A percentile compares a stretch with the other conserved stretches of the same genome.
Evolutionary conservation across 2,888 invertebrate species (phyloP).

Genomic region (Leucophenga maculata): DNA sequence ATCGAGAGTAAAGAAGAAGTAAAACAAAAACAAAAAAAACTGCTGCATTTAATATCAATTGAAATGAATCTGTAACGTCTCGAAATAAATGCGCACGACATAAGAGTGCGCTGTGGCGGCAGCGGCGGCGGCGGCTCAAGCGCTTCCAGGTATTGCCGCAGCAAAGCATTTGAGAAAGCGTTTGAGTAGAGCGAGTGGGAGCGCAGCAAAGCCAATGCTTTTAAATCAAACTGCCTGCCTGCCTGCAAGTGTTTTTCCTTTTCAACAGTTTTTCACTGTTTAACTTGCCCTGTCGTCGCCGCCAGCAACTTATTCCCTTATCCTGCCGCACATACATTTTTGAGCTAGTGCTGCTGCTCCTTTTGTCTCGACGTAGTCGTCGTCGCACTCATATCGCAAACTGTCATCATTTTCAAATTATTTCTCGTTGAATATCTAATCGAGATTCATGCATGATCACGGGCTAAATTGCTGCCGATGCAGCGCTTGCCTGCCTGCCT

Average conservation of each 20-base stretch:
- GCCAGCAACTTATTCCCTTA: neutral
- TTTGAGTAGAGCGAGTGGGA: slow-evolving; percentile 12
- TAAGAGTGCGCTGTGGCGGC: slow-evolving; percentile 7
- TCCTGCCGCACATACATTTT: slow-evolving; percentile 38
- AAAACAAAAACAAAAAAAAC: neutral
- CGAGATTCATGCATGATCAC: slow-evolving; percentile 73
- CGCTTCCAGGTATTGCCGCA: slow-evolving; percentile 34
- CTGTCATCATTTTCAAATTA: slow-evolving; percentile 74
- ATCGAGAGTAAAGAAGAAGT: neutral
- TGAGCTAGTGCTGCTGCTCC: slow-evolving; percentile 31
- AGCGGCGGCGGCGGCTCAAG: slow-evolving; percentile 10
- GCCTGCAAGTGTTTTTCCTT: slow-evolving; percentile 18
- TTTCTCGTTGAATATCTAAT: slow-evolving; percentile 73
- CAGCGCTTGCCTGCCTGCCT: slow-evolving; percentile 26
- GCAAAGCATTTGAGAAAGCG: neutral
- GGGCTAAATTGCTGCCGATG: slow-evolving; percentile 68
- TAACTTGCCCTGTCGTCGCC: neutral
- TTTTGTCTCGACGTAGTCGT: slow-evolving; percentile 39
- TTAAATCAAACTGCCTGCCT: slow-evolving; percentile 17
- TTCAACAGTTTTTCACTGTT: slow-evolving; percentile 18
- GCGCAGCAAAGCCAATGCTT: neutral
- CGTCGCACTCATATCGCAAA: slow-evolving; percentile 66
- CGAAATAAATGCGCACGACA: slow-evolving; percentile 29
- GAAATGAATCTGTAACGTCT: slow-evolving; percentile 34
- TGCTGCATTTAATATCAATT: slow-evolving; percentile 35